Evolutionary conservation across 2,113 vertebrate genomes (phyloP).

Genomic region (Thalassarche chlororhynchos): DNA sequence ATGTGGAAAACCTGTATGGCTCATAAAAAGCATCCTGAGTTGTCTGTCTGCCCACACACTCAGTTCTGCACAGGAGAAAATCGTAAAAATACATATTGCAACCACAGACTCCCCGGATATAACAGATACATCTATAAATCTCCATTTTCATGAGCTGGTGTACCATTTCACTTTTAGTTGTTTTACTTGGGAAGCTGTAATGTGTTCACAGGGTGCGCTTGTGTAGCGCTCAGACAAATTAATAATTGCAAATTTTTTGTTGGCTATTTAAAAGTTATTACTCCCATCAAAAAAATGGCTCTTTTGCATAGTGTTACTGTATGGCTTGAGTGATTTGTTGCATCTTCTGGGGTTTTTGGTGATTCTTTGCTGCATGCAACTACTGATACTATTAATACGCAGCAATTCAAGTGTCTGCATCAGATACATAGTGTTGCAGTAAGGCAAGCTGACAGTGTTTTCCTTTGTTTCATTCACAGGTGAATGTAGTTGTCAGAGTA

Average conservation of each 20-base stretch:
- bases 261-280: neutral
- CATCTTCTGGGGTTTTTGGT: neutral
- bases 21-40: neutral
- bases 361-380: neutral
- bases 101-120: accelerated
- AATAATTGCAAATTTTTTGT: neutral
- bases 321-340: neutral
- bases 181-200: neutral
- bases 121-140: neutral
- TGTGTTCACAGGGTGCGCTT: accelerated
- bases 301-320: neutral
- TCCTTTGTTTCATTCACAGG: neutral
- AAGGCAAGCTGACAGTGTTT: neutral
- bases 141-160: neutral
- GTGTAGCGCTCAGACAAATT: neutral
- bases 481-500: neutral
- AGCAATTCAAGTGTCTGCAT: neutral
- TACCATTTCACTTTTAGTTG: neutral
- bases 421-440: neutral
- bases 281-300: neutral
- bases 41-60: neutral
- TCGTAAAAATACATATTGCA: neutral
- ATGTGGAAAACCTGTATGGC: neutral
- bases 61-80: neutral
- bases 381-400: neutral